These are phyloP conservation scores for Linnaemya vulpina DNA, from an alignment of 2,888 invertebrate genomes.

Conservation along the genomic window DNA sequence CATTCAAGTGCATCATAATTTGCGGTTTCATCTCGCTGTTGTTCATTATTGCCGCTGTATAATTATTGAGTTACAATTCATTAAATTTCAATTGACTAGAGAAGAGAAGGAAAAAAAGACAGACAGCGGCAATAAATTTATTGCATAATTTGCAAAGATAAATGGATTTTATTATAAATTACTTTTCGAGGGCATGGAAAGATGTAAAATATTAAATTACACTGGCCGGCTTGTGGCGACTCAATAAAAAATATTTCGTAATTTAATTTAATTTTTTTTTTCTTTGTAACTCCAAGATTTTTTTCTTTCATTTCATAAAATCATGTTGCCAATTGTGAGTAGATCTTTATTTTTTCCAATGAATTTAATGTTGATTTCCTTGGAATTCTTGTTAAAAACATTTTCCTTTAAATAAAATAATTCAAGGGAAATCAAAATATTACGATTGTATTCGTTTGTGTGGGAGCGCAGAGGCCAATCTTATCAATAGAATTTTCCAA, in stretches of 20 bases:
- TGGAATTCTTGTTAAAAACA: no score
- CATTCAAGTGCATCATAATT: constrained; percentile 45
- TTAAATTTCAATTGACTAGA: constrained; percentile 44
- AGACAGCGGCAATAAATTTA: background rate
- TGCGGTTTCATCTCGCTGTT: constrained; percentile 29
- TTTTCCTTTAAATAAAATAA: no score
- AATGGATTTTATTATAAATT: constrained; percentile 1
- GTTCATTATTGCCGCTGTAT: background rate
- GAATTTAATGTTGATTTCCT: no score
- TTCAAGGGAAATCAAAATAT: no score
- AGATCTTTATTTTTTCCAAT: no score
- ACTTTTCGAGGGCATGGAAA: background rate
- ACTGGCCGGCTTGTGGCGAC: background rate
- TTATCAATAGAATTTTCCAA: constrained; percentile 32
- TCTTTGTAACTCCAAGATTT: no score
- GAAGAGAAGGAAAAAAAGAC: background rate
- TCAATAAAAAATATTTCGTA: no score
- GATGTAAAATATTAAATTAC: background rate
- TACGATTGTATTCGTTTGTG: no score
- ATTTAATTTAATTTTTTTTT: no score
- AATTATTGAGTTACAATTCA: constrained; percentile 52
- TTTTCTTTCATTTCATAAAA: no score
- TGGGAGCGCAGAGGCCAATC: no score
- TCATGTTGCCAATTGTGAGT: no score
- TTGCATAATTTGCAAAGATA: background rate